Conservation (phyloP, 92 coral and sea anemone species). For the Parazoanthus darwini region DNA sequence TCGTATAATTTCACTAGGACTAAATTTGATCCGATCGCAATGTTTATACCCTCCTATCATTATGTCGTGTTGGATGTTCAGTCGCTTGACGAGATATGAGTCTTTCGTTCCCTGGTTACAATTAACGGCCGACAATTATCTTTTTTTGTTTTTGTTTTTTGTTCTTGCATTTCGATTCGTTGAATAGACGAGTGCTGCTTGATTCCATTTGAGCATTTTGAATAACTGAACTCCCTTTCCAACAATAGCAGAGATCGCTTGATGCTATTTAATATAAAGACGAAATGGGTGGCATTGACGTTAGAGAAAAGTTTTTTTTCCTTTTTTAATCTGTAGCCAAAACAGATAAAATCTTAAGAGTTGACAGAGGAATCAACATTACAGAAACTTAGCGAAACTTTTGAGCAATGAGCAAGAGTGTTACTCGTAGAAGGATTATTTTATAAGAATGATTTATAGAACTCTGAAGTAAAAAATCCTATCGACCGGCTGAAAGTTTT, state of each 20-base stretch:
- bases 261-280: background rate
- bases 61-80: background rate
- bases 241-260: background rate
- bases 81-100: background rate
- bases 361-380: background rate
- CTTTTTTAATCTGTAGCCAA: background rate
- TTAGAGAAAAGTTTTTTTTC: no score
- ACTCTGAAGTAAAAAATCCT: no score
- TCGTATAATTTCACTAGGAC: background rate
- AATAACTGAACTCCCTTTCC: background rate
- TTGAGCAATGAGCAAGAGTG: no score
- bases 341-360: background rate
- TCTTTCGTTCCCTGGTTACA: background rate
- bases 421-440: no score
- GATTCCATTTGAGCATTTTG: background rate
- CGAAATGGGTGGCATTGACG: background rate
- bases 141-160: no score
- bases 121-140: background rate
- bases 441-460: no score
- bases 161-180: background rate
- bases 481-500: no score
- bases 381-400: no score
- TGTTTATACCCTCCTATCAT: background rate
- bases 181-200: background rate
- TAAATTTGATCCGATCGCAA: background rate